Evolutionary conservation across 2,797 vertebrate species (phyloP), one percentile per base, ranked within the genome.

Genomic region (Odontamblyopus rebecca): DNA sequence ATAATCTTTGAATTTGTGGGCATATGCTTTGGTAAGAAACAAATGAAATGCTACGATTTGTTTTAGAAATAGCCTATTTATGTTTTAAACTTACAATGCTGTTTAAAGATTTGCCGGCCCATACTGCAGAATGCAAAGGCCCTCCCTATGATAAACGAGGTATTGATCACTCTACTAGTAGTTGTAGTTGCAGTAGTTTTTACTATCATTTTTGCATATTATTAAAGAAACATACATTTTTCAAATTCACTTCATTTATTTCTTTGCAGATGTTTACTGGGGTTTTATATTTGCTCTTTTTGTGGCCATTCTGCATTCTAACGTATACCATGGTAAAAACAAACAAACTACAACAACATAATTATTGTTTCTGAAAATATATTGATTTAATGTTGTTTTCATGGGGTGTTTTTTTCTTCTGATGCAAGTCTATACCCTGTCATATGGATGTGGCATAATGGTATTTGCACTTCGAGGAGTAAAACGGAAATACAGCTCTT

Each of bases 381-480:
- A 9, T 51, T 60, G 1, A 7, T 13, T 41, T 54, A 65, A 66
- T 67, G 12, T 0, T 30, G 5, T 68, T 16, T 50, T 1, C 66
- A 11, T n/a, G 16, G 13, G 12, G 4, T 62, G 1, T 2, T 8
- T 62, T 80, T 86, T 76, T 65, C 0, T 81, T 88, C 61, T 35
- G 12, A 1, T 83, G 87, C 35, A 69, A 93, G 92, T 86, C 4
- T 93, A 86, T 75, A 92, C 90, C 2, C 41, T 91, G 53, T 90
- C 91, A 11, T 90, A 87, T 77, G 93, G 92, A 57, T 87, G 76
- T 60, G 91, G 92, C 15, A 83, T 93, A 12, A 75, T 81, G 0
- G 57, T 79, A 16, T 93, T 93, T 80, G 83, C 92, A 23, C 2
- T 92, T 6, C 76, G 84, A 29, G 92, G 90, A 71, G 85, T 81